Conservation (phyloP, 2,113 vertebrate species). For the Chiloscyllium plagiosum region DNA sequence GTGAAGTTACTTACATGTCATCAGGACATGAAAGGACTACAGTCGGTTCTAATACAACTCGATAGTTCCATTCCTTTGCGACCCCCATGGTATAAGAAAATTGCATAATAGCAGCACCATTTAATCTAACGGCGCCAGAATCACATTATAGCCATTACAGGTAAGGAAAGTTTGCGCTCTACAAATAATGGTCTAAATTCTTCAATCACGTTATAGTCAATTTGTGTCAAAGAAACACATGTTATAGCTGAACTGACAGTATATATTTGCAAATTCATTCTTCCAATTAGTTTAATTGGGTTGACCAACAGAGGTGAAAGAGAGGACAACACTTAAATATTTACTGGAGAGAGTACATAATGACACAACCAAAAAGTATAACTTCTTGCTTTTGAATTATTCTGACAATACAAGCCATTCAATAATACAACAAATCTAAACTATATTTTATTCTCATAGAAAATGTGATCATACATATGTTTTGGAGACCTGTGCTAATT, state of each 20-base stretch:
- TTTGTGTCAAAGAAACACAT: too few relatives aligned
- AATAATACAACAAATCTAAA: neutral
- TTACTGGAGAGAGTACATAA: neutral
- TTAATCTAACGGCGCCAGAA: too few relatives aligned
- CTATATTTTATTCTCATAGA: neutral
- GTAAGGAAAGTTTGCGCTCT: too few relatives aligned
- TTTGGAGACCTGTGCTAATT: neutral
- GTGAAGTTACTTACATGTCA: neutral
- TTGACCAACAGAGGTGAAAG: neutral
- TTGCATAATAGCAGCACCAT: too few relatives aligned
- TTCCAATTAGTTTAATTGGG: neutral
- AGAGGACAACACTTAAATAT: neutral
- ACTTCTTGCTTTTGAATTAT: neutral
- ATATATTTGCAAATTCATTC: neutral
- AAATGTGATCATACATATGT: neutral
- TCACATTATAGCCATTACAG: too few relatives aligned
- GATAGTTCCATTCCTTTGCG: too few relatives aligned
- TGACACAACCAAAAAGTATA: neutral
- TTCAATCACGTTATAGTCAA: too few relatives aligned
- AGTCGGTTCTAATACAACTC: too few relatives aligned
- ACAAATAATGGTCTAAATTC: too few relatives aligned
- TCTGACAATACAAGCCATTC: neutral
- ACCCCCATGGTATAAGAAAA: too few relatives aligned
- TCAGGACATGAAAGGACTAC: neutral
- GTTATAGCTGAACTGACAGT: too few relatives aligned